A percentile compares a stretch with the other conserved stretches of the same genome.
Evolutionary conservation across 2,113 vertebrate species (phyloP).

Genomic region (Numida meleagris): DNA sequence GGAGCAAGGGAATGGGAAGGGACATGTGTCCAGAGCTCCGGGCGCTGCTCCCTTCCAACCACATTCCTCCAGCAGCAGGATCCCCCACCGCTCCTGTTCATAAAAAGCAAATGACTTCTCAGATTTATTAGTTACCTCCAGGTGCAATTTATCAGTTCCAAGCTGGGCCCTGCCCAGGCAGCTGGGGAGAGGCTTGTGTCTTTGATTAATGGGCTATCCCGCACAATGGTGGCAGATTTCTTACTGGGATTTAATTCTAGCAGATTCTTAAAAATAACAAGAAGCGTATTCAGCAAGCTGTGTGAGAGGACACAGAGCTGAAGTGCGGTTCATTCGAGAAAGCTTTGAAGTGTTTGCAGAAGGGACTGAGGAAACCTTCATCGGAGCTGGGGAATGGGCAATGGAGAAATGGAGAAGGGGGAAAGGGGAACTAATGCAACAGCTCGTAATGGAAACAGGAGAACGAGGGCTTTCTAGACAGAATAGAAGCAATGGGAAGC

Average conservation of each 20-base stretch:
- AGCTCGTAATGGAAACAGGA: neutral
- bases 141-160: conserved; percentile 69
- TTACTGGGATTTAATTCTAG: conserved; percentile 67
- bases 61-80: conserved; percentile 17
- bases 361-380: neutral
- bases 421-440: neutral
- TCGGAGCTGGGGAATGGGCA: neutral
- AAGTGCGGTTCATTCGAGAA: neutral
- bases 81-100: conserved; percentile 23
- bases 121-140: conserved; percentile 75
- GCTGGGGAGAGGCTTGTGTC: conserved; percentile 15
- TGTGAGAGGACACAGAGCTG: neutral
- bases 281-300: conserved; percentile 13
- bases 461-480: neutral
- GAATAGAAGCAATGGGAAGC: neutral
- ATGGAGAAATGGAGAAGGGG: neutral
- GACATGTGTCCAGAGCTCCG: neutral
- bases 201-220: conserved; percentile 61
- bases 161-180: conserved; percentile 37
- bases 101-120: conserved; percentile 69
- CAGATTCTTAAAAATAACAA: conserved; percentile 68
- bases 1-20: neutral
- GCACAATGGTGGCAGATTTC: conserved; percentile 52
- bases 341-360: neutral
- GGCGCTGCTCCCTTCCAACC: neutral